These are phyloP conservation scores for Agapornis canus DNA, from an alignment of 2,797 vertebrate genomes.

Conservation along the genomic window DNA sequence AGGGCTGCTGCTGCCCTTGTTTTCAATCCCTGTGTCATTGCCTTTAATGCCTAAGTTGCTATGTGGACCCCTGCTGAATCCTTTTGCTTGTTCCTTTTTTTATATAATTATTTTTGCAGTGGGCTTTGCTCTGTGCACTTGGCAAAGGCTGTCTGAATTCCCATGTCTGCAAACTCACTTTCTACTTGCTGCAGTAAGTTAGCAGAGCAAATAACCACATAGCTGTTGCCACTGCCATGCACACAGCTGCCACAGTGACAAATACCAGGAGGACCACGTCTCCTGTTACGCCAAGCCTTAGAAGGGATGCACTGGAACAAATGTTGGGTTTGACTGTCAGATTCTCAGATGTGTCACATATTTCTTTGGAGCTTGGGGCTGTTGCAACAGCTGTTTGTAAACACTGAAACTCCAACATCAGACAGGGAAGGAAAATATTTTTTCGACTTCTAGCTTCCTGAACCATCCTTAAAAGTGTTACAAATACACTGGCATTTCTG, in stretches of 20 bases:
- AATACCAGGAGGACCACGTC: constrained; percentile 58
- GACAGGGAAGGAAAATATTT: neutral
- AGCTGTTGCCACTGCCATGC: constrained; percentile 25
- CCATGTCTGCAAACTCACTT: neutral
- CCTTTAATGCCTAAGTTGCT: neutral
- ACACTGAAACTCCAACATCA: constrained; percentile 64
- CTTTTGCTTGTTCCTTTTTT: neutral
- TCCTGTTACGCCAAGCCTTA: constrained; percentile 70
- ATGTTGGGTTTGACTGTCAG: constrained; percentile 70
- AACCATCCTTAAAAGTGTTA: constrained; percentile 54
- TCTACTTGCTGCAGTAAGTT: neutral
- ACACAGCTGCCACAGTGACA: constrained; percentile 72
- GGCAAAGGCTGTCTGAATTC: constrained; percentile 41
- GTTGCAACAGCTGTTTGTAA: constrained; percentile 80
- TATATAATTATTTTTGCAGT: neutral
- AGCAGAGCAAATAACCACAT: neutral
- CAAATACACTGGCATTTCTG: constrained; percentile 61
- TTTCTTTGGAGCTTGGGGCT: constrained; percentile 62
- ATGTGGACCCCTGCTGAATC: neutral
- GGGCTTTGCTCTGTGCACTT: neutral
- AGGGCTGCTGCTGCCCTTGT: too few relatives aligned
- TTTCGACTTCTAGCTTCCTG: constrained; percentile 43
- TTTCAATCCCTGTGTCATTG: neutral
- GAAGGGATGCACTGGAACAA: constrained; percentile 69
- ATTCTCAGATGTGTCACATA: constrained; percentile 72